Base-by-base conservation (phyloP, 2,797 vertebrate species). In the Podarcis lilfordi region DNA sequence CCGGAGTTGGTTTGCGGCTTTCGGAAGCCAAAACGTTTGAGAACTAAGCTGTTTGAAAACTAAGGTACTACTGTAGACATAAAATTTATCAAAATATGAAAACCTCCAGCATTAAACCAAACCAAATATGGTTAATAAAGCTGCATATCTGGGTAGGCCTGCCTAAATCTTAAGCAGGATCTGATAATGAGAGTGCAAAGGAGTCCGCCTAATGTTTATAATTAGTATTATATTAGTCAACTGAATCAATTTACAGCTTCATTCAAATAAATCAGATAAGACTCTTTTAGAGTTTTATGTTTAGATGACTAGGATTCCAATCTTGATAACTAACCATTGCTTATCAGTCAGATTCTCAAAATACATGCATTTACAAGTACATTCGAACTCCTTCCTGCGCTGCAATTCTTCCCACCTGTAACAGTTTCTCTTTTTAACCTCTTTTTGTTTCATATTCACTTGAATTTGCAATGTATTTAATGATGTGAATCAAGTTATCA, bases 1-100 rank as follows among this genome's bases (percentile, higher is more conserved):
- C 50, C 0, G 3, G 50, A 55, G 4, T 0, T 0, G 13, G 50
- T 55, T 55, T 55, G 50, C 50, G 1, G 50, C 13, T 0, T 55
- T 55, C 13, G 3, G 50, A 13, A 15, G 61, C 61, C 21, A 23
- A 23, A 64, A 23, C 5, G 0, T 64, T 64, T 0, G 10, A 64
- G 61, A 23, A 55, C 50, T 55, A 55, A 55, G 50, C 3, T 15
- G 50, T 55, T 55, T 1, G 3, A 15, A 50, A 50, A 50, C 50
- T 3, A 50, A 55, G 50, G 50, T 55, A 55, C 61, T 23, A 64
- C 50, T 55, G 61, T 64, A 64, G 61, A 64, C 61, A 64, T 23
- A 64, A 64, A 23, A 64, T 55, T 55, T 55, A 55, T 55, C 50
- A 55, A 55, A 15, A 55, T 55, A 55, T 55, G 13, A 15, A 55